Percentiles rank a stretch among this genome's conserved stretches.
These are phyloP conservation scores for Metalampra italica DNA, from an alignment of 2,888 invertebrate genomes.

Conservation along the genomic window DNA sequence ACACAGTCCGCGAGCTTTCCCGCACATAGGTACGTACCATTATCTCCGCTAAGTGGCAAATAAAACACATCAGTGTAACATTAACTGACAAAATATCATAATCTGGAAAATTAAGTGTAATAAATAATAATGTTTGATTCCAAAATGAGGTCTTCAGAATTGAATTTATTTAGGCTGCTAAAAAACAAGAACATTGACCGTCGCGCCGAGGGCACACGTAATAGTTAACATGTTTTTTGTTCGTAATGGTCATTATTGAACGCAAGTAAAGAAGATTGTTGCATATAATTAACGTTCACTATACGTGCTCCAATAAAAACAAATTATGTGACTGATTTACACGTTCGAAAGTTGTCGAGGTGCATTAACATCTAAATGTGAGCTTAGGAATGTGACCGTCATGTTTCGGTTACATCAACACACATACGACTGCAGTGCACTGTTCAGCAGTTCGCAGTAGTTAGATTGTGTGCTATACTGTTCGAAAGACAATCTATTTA, in stretches of 20 bases:
- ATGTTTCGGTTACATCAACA: conserved; percentile 77
- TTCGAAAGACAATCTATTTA: conserved; percentile 71
- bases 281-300: conserved; percentile 29
- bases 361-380: conserved; percentile 69
- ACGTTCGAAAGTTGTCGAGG: conserved; percentile 30
- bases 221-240: conserved; percentile 74
- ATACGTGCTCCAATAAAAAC: conserved; percentile 21
- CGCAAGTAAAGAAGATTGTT: conserved; percentile 38
- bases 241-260: conserved; percentile 53
- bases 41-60: conserved; percentile 22
- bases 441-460: conserved; percentile 48
- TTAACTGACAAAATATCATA: neutral
- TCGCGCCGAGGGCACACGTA: conserved; percentile 68
- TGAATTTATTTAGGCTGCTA: conserved; percentile 27
- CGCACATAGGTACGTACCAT: conserved; percentile 65
- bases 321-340: conserved; percentile 24
- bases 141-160: conserved; percentile 17
- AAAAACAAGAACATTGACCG: conserved; percentile 66
- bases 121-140: neutral
- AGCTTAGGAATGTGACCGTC: conserved; percentile 72
- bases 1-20: conserved; percentile 71
- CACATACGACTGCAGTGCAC: conserved; percentile 42
- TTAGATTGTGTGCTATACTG: conserved; percentile 47
- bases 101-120: neutral
- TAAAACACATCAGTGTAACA: conserved; percentile 16